phyloP scores from a whole-genome alignment of 2,888 invertebrate species.

The Autographa pulchrina region DNA sequence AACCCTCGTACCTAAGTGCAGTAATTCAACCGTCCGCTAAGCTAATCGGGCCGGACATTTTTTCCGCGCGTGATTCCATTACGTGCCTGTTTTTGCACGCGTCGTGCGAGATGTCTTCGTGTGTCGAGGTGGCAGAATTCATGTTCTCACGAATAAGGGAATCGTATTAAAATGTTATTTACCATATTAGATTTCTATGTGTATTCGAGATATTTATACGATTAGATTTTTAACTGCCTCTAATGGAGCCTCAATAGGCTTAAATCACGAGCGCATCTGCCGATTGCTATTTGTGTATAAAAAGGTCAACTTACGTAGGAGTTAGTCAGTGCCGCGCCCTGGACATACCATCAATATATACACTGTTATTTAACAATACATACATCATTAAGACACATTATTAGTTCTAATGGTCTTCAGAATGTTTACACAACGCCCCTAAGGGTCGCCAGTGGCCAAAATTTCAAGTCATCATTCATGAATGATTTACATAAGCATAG shows the following conservation, averaged over 20 bases:
- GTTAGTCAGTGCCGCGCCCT: constrained; percentile 4
- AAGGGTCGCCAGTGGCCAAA: neutral
- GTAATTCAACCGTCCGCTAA: neutral
- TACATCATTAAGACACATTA: constrained; percentile 4
- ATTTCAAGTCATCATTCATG: neutral
- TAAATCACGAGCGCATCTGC: constrained; percentile 1
- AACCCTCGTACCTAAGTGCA: neutral
- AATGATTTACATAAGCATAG: neutral
- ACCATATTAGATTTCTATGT: constrained; percentile 43
- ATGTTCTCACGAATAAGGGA: constrained; percentile 46
- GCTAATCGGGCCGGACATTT: constrained; percentile 17
- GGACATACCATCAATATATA: neutral
- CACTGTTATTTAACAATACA: neutral
- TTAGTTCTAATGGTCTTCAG: neutral
- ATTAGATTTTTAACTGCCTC: constrained; percentile 33
- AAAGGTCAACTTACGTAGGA: constrained; percentile 1
- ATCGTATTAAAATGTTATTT: constrained; percentile 44
- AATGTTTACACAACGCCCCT: neutral
- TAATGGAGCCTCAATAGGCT: constrained; percentile 26
- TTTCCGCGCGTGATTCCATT: constrained; percentile 22
- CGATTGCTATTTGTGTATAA: neutral
- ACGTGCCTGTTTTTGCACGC: constrained; percentile 22
- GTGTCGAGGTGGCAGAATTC: constrained; percentile 51
- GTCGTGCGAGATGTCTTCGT: constrained; percentile 47
- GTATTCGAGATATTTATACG: constrained; percentile 42